phyloP scores from a whole-genome alignment of 2,797 vertebrate genomes.

The Geotrypetes seraphini region DNA sequence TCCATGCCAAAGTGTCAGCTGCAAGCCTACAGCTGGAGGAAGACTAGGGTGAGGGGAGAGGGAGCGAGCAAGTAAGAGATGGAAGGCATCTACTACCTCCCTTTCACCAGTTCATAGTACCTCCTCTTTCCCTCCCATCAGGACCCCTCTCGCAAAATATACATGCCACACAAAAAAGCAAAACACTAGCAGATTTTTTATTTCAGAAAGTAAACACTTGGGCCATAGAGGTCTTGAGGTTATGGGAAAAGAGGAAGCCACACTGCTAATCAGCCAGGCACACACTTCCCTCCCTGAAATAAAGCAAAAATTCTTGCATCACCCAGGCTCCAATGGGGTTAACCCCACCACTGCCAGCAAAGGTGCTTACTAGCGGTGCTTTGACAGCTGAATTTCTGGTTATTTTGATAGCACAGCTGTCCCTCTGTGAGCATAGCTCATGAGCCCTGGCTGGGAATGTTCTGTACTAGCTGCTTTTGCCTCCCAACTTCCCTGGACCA shows the following conservation, averaged over 20 bases:
- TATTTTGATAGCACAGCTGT: too few relatives aligned
- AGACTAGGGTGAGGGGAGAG: conserved; percentile 41
- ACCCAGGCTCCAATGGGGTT: conserved; percentile 30
- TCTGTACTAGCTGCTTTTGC: too few relatives aligned
- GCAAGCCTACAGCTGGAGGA: conserved; percentile 74
- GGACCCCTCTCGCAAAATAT: conserved; percentile 53
- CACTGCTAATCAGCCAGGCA: conserved; percentile 89
- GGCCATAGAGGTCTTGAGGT: conserved; percentile 94
- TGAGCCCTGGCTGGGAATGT: too few relatives aligned
- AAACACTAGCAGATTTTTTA: conserved; percentile 90
- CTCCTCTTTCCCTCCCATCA: conserved; percentile 25
- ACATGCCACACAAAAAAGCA: conserved; percentile 57
- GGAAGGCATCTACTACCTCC: conserved; percentile 55
- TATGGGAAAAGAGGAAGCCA: conserved; percentile 99
- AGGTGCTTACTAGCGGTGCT: too few relatives aligned
- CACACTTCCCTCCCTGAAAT: conserved; percentile 92
- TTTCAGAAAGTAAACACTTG: conserved; percentile 96
- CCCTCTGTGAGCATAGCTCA: too few relatives aligned
- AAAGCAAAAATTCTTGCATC: conserved; percentile 60
- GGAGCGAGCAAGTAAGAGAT: conserved; percentile 21
- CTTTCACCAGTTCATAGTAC: conserved; percentile 18
- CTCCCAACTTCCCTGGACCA: too few relatives aligned
- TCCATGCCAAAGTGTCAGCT: conserved; percentile 48
- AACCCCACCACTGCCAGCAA: conserved; percentile 46
- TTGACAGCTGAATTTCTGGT: too few relatives aligned